Percentiles rank a stretch among this genome's conserved stretches.
Conservation (phyloP, 2,113 vertebrate species). For the Suncus etruscus region DNA sequence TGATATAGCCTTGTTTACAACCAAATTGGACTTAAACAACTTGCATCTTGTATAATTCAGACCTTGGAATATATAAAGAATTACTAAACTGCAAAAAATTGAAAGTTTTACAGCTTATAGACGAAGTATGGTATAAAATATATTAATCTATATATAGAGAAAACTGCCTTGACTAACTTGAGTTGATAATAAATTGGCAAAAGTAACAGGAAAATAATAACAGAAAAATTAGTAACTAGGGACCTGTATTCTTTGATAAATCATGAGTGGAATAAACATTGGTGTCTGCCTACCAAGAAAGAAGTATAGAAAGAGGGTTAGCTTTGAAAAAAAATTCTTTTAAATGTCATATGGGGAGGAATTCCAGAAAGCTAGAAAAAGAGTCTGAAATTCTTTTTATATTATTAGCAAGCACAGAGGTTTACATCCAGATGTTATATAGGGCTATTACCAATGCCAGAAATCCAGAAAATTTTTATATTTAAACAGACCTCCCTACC, state of each 20-base stretch:
- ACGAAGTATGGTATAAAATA: conserved; percentile 36
- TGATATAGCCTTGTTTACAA: neutral
- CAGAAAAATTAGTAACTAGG: neutral
- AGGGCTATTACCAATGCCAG: too few relatives aligned
- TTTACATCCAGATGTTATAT: too few relatives aligned
- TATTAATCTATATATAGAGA: conserved; percentile 21
- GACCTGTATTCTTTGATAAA: conserved; percentile 15
- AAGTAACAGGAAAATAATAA: neutral
- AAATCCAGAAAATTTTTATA: neutral
- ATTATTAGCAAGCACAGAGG: neutral
- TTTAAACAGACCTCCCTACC: neutral
- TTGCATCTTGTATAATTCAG: neutral
- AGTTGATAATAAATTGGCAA: neutral
- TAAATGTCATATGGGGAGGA: neutral
- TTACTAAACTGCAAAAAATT: neutral
- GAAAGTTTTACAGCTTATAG: neutral
- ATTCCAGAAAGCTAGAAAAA: neutral
- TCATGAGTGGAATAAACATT: neutral
- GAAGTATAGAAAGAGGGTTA: neutral
- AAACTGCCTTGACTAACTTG: conserved; percentile 6
- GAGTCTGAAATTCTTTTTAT: neutral
- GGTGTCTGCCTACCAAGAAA: neutral
- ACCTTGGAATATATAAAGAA: neutral
- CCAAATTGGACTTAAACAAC: neutral
- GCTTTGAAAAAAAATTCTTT: conserved; percentile 5